A percentile compares a stretch with the other conserved stretches of the same genome.
Conservation (phyloP, 2,888 invertebrate genomes). For the Parasteatoda lunata region DNA sequence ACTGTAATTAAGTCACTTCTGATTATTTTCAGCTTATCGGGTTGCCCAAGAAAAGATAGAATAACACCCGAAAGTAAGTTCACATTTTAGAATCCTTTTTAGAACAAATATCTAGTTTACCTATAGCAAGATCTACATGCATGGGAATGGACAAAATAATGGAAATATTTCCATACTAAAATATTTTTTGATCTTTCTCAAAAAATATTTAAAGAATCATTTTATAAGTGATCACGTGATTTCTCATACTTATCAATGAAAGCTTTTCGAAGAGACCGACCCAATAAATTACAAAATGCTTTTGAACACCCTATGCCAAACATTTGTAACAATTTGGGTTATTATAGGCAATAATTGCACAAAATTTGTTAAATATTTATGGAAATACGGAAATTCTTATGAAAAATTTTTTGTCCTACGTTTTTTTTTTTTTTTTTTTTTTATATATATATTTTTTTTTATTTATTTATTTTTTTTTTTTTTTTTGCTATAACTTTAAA, state of each 20-base stretch:
- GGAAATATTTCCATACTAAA: not conserved
- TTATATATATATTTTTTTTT: not conserved
- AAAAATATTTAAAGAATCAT: not conserved
- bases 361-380: too few species aligned
- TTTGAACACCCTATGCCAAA: too few species aligned
- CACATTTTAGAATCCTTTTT: not conserved
- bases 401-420: not conserved
- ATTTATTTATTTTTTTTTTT: not conserved
- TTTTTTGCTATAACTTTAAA: not conserved
- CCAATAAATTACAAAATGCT: too few species aligned
- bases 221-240: not conserved
- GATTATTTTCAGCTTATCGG: slow-evolving; percentile 83
- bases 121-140: too few species aligned
- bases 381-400: not conserved
- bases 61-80: slow-evolving; percentile 97
- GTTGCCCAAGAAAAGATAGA: slow-evolving; percentile 98
- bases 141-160: too few species aligned
- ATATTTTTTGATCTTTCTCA: not conserved
- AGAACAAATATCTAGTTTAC: not conserved
- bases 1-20: too few species aligned
- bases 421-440: not conserved
- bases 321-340: too few species aligned
- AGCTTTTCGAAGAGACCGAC: too few species aligned
- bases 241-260: not conserved
- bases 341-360: too few species aligned